phyloP scores from a whole-genome alignment of 2,888 invertebrate species.

The Bembecia ichneumoniformis region DNA sequence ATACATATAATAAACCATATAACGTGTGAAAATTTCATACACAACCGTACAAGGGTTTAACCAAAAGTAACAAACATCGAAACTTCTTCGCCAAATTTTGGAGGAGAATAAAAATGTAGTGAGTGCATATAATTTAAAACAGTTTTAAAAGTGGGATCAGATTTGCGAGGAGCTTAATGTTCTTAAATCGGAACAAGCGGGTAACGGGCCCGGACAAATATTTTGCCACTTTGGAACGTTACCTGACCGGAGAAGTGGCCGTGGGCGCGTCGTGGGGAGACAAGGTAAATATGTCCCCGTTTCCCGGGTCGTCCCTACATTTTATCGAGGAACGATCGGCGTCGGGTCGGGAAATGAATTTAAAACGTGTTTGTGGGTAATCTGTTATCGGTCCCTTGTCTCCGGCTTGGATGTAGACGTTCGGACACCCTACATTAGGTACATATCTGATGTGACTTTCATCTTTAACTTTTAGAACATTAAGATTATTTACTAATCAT shows the following conservation, averaged over 20 bases:
- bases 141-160: slow-evolving; percentile 6
- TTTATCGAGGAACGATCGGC: slow-evolving; percentile 71
- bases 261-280: slow-evolving; percentile 55
- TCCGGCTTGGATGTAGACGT: slow-evolving; percentile 66
- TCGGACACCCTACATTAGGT: slow-evolving; percentile 50
- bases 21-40: too few species aligned
- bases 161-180: slow-evolving; percentile 36
- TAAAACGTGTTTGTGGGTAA: slow-evolving; percentile 74
- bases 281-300: slow-evolving; percentile 71
- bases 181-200: slow-evolving; percentile 58
- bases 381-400: slow-evolving; percentile 73
- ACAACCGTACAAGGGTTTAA: too few species aligned
- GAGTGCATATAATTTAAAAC: too few species aligned
- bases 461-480: slow-evolving; percentile 14
- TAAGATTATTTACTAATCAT: neutral
- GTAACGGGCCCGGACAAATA: slow-evolving; percentile 65
- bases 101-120: too few species aligned
- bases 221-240: slow-evolving; percentile 67
- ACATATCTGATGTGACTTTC: slow-evolving; percentile 39
- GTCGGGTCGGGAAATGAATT: slow-evolving; percentile 72
- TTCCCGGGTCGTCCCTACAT: slow-evolving; percentile 65
- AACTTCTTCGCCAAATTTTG: too few species aligned
- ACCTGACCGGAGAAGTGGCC: slow-evolving; percentile 68
- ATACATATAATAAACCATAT: too few species aligned
- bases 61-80: too few species aligned